These are phyloP conservation scores for Acanthochromis polyacanthus DNA, from an alignment of 2,113 vertebrate species.

Conservation along the genomic window DNA sequence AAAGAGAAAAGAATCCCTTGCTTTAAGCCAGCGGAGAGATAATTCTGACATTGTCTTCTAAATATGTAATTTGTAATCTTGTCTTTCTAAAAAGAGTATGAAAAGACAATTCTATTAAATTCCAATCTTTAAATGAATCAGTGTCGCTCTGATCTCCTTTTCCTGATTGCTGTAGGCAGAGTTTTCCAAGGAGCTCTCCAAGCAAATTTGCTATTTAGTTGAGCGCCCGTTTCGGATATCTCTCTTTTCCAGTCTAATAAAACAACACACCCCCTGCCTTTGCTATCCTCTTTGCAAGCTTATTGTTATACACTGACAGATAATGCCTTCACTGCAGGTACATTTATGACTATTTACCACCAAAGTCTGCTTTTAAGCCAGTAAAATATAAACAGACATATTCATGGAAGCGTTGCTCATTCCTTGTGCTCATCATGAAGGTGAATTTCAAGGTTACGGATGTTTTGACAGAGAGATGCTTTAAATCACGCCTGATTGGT, in stretches of 20 bases:
- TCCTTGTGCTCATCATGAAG: not conserved
- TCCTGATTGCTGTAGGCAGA: conserved; percentile 24
- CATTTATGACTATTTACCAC: conserved; percentile 2
- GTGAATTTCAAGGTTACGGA: not conserved
- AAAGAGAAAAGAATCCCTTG: not conserved
- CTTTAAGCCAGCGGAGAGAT: conserved; percentile 2
- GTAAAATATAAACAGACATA: not conserved
- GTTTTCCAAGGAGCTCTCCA: conserved; percentile 25
- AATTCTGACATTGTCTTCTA: conserved; percentile 24
- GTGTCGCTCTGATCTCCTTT: conserved; percentile 16
- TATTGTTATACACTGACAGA: not conserved
- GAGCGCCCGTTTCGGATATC: conserved; percentile 21
- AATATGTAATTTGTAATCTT: conserved; percentile 37
- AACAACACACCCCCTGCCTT: not conserved
- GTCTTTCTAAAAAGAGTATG: not conserved
- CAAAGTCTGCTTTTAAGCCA: not conserved
- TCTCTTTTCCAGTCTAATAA: conserved; percentile 11
- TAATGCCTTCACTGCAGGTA: conserved; percentile 4
- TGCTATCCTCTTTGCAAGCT: not conserved
- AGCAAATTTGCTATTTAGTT: conserved; percentile 2
- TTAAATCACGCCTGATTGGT: conserved; percentile 11
- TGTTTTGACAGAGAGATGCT: conserved; percentile 25
- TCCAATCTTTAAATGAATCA: conserved; percentile 40
- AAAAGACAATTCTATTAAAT: conserved; percentile 33
- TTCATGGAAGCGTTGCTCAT: not conserved